These are phyloP conservation scores for Paedocypris micromegethes DNA, from an alignment of 2,797 vertebrate genomes.

Conservation along the genomic window DNA sequence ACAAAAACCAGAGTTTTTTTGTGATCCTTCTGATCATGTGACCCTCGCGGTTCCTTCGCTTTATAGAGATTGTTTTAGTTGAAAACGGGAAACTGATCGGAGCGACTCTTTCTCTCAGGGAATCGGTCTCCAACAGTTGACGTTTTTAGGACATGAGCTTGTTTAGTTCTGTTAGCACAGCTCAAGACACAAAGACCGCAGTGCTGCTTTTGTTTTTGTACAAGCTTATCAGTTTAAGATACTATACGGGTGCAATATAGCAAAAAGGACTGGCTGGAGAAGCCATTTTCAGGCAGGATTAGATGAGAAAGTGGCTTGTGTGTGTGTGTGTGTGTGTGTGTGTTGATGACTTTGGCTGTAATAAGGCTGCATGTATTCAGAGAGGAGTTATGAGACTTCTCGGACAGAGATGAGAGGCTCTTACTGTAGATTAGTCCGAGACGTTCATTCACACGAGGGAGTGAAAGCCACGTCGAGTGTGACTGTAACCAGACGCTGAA, in stretches of 20 bases:
- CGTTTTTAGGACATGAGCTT: constrained; percentile 40
- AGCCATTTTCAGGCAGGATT: constrained; percentile 30
- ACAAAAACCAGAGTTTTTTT: too few relatives aligned
- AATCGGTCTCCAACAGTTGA: constrained; percentile 4
- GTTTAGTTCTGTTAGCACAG: constrained; percentile 15
- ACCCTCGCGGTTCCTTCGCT: too few relatives aligned
- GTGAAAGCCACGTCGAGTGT: constrained; percentile 27
- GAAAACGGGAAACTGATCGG: too few relatives aligned
- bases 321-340: too few relatives aligned
- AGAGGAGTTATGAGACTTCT: not conserved
- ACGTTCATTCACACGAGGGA: constrained; percentile 36
- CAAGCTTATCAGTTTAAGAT: not conserved
- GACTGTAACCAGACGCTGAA: too few relatives aligned
- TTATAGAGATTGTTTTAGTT: too few relatives aligned
- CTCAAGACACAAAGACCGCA: constrained; percentile 9
- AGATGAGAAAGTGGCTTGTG: constrained; percentile 23
- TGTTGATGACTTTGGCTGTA: constrained; percentile 23
- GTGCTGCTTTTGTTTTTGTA: not conserved
- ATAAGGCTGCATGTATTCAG: constrained; percentile 26
- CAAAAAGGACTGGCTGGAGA: constrained; percentile 24
- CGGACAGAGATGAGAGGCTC: constrained; percentile 38
- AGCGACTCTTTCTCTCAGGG: too few relatives aligned
- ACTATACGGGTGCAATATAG: constrained; percentile 12
- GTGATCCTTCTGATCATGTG: too few relatives aligned
- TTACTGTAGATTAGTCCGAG: constrained; percentile 42